Evolutionary conservation across 2,113 vertebrate species (phyloP), one percentile per base, ranked within the genome.

Genomic region (Oncorhynchus tshawytscha): DNA sequence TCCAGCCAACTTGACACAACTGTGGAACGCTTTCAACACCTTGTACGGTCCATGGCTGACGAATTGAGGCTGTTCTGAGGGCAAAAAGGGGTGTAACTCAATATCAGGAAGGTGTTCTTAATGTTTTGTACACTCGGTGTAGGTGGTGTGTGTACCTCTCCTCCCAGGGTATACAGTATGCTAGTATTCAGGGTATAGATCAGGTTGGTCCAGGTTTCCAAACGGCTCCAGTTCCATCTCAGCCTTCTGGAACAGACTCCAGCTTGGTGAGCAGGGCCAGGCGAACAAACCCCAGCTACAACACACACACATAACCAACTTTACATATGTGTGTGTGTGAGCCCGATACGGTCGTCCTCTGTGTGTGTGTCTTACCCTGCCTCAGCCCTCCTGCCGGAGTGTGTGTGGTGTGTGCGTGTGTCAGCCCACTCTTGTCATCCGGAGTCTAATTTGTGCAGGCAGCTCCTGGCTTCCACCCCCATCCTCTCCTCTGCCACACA

Each of bases 151-250:
- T 12, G 39, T 89, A 99, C 97, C 97, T 94, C 94, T 94, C 75
- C 97, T 94, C 59, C 96, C 97, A 0, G 98, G 97, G 82, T 98
- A 99, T 13, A 95, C 92, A 0, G 94, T 90, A 1, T 97, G 96
- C 83, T 97, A 96, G 89, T 95, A 99, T 73, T 99, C 97, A 1
- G 99, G 98, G 89, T 96, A 98, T 12, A 99, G 95, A 76, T 99
- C 97, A 0, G 96, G 96, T 25, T 97, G 96, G 80, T 99, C 97
- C 73, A 99, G 91, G 85, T 93, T 92, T 64, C 96, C 96, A 34
- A 99, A 99, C 39, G 97, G 94, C 84, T 99, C 98, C 34, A 97
- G 91, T 85, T 99, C 98, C 92, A 96, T 78, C 80, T 99, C 97
- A 2, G 97, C 97, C 18, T 97, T 99, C 90, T 97, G 97, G 91